A percentile compares a stretch with the other conserved stretches of the same genome.
These are phyloP conservation scores for Aphodius sticticus DNA, from an alignment of 2,888 invertebrate species.

Conservation along the genomic window DNA sequence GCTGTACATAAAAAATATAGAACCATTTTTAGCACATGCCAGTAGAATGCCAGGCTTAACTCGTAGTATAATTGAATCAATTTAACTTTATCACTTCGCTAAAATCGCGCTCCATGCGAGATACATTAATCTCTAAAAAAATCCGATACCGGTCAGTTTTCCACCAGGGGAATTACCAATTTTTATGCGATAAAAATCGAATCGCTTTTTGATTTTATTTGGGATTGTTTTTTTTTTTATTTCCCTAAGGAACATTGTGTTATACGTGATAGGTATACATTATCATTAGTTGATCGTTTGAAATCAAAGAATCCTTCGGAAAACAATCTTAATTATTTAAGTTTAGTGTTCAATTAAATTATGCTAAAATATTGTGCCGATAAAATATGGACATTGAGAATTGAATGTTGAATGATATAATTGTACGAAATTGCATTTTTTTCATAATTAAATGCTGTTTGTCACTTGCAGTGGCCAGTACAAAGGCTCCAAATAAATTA, in stretches of 20 bases:
- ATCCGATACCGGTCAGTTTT: slow-evolving; percentile 7
- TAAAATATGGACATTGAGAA: neutral
- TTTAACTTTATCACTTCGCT: neutral
- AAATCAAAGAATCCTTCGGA: no score
- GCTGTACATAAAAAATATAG: neutral
- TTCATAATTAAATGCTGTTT: neutral
- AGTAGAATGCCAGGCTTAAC: neutral
- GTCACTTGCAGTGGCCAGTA: neutral
- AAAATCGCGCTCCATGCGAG: neutral
- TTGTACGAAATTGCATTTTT: neutral
- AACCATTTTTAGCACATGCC: slow-evolving; percentile 5
- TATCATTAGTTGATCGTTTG: no score
- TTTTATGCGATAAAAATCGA: neutral
- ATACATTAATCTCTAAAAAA: neutral
- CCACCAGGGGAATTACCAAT: neutral
- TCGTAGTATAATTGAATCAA: neutral
- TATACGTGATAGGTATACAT: neutral
- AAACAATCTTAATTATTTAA: no score
- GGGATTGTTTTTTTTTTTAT: neutral
- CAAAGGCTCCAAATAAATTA: no score
- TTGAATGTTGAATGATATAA: neutral
- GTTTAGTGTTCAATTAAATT: no score
- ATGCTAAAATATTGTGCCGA: neutral
- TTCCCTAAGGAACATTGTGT: neutral
- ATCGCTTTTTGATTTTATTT: neutral